Percentiles rank a stretch among this genome's conserved stretches.
These are phyloP conservation scores for Bufo bufo DNA, from an alignment of 2,113 vertebrate species.

Conservation along the genomic window DNA sequence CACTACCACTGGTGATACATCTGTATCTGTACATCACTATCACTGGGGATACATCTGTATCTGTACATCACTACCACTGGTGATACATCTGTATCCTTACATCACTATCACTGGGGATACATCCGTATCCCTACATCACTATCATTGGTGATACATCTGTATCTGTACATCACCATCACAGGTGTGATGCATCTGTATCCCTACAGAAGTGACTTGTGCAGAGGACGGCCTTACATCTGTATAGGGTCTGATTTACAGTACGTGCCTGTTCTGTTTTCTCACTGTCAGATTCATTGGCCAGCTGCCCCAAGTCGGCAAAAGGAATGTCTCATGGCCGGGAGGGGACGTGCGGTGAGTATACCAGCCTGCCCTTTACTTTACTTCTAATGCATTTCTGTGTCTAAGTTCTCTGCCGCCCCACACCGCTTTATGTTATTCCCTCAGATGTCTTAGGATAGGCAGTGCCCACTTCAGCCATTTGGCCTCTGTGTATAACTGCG, in stretches of 20 bases:
- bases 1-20: too few species aligned
- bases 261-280: background rate
- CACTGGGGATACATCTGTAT: too few species aligned
- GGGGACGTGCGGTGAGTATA: conserved; percentile 75
- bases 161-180: too few species aligned
- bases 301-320: conserved; percentile 77
- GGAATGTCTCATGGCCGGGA: conserved; percentile 83
- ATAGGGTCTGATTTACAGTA: background rate
- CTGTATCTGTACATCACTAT: too few species aligned
- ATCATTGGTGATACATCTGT: too few species aligned
- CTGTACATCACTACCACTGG: too few species aligned
- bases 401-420: background rate
- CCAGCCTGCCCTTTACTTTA: background rate
- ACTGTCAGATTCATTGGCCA: conserved; percentile 81
- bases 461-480: background rate
- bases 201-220: background rate
- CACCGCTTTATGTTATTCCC: background rate
- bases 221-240: background rate
- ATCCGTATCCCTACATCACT: too few species aligned
- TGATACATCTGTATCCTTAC: too few species aligned
- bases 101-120: too few species aligned
- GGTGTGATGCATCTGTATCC: too few species aligned
- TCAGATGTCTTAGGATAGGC: background rate
- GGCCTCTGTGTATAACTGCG: background rate
- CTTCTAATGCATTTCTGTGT: background rate